These are phyloP conservation scores for Bedellia somnulentella DNA, from an alignment of 2,888 invertebrate species.

Conservation along the genomic window DNA sequence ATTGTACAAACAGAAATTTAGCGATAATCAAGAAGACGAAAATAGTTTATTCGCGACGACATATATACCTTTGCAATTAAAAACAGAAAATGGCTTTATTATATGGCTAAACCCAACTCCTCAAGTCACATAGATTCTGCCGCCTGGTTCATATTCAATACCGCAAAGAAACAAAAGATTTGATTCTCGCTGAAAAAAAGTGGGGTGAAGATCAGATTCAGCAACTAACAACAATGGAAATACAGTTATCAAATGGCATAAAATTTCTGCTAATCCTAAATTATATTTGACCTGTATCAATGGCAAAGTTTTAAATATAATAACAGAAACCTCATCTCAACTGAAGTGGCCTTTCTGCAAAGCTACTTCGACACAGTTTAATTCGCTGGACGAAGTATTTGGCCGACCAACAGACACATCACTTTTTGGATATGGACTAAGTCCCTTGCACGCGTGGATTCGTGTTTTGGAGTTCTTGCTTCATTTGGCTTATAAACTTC, in stretches of 20 bases:
- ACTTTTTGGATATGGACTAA: no score
- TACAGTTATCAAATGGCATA: not conserved
- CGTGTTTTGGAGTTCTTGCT: constrained; percentile 1
- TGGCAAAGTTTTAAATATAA: constrained; percentile 1
- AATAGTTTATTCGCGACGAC: not conserved
- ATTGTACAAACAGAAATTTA: not conserved
- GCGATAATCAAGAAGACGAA: not conserved
- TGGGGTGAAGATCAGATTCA: not conserved
- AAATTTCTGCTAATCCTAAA: no score
- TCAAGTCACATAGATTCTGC: not conserved
- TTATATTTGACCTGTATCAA: not conserved
- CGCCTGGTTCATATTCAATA: not conserved
- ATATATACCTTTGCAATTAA: not conserved
- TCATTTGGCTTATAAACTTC: not conserved
- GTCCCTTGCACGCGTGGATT: constrained; percentile 1
- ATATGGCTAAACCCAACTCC: not conserved
- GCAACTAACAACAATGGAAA: not conserved
- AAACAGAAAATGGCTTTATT: not conserved
- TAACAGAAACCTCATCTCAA: not conserved
- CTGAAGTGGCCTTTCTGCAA: not conserved
- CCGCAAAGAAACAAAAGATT: not conserved
- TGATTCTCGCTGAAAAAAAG: not conserved
- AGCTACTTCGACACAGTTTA: not conserved
- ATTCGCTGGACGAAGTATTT: not conserved
- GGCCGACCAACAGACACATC: not conserved